Percentiles rank a stretch among this genome's conserved stretches.
Evolutionary conservation across 2,113 vertebrate genomes (phyloP).

Genomic region (Alosa alosa): DNA sequence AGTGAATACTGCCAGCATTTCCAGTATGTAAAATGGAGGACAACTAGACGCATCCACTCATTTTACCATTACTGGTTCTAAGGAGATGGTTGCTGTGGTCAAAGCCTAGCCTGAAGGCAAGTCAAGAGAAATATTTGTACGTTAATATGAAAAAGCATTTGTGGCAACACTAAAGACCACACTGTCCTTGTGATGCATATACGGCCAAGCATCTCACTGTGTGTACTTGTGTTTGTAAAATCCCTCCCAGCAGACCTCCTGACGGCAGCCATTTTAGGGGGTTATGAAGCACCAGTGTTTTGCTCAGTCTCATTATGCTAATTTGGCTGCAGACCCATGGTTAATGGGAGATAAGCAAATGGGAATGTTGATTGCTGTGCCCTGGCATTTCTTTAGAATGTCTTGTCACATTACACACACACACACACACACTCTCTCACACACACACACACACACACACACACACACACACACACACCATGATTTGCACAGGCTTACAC

Average conservation of each 20-base stretch:
- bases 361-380: slow-evolving; percentile 31
- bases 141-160: no score
- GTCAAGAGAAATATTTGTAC: background rate
- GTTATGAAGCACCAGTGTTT: slow-evolving; percentile 44
- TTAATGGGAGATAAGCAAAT: slow-evolving; percentile 59
- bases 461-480: background rate
- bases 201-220: background rate
- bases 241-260: slow-evolving; percentile 37
- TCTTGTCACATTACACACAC: background rate
- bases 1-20: no score
- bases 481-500: background rate
- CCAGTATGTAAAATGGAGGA: no score
- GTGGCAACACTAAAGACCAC: background rate
- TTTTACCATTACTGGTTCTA: no score
- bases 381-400: background rate
- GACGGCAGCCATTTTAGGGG: slow-evolving; percentile 52
- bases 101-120: no score
- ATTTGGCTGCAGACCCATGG: slow-evolving; percentile 49
- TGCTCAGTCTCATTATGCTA: slow-evolving; percentile 55
- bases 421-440: background rate
- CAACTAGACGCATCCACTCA: no score
- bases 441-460: background rate
- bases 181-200: background rate
- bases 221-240: background rate
- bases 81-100: no score